A percentile compares a stretch with the other conserved stretches of the same genome.
Conservation (phyloP, 2,113 vertebrate genomes). For the Genyomyrus donnyi region DNA sequence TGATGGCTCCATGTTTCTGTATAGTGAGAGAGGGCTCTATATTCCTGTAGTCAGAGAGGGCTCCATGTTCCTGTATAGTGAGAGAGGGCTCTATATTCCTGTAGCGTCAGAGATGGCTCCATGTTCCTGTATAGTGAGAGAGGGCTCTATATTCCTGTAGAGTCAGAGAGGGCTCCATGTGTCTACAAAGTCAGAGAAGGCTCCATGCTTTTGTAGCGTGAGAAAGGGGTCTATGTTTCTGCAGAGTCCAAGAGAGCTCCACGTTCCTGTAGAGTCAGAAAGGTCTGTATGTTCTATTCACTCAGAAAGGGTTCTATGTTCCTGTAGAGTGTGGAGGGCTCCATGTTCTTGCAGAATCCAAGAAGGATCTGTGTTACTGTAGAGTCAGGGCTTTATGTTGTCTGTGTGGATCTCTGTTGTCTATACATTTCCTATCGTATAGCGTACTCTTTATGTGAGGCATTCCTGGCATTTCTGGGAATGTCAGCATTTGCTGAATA, state of each 20-base stretch:
- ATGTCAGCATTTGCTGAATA: neutral
- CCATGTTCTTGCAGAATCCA: neutral
- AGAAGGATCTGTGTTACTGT: neutral
- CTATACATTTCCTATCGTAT: neutral
- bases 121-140: neutral
- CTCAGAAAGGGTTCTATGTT: neutral
- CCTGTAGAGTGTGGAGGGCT: neutral
- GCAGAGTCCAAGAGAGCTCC: neutral
- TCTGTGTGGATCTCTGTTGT: neutral
- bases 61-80: no score
- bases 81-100: neutral
- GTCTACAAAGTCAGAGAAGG: no score
- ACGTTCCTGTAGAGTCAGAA: neutral
- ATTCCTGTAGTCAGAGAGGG: neutral
- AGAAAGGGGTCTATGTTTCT: no score
- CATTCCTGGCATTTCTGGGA: neutral
- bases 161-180: neutral
- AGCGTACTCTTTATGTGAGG: neutral
- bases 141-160: neutral
- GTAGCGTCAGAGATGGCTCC: neutral
- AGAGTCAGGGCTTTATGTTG: neutral
- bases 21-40: neutral
- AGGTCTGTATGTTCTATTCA: no score
- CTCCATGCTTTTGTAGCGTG: no score
- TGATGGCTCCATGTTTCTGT: neutral